Percentiles rank a stretch among this genome's conserved stretches.
Conservation (phyloP, 2,797 vertebrate species). For the Florisuga fusca region DNA sequence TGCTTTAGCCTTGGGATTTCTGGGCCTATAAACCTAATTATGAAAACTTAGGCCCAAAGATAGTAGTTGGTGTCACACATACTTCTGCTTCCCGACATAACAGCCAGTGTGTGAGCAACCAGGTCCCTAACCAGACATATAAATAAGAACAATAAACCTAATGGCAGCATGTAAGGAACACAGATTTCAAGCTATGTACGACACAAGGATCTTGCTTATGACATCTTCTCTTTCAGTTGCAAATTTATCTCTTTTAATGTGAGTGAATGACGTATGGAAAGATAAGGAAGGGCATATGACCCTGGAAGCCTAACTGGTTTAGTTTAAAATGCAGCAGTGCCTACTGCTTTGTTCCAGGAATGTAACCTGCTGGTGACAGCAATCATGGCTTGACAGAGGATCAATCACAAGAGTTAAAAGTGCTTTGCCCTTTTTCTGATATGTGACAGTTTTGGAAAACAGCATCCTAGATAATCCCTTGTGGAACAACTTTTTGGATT, state of each 20-base stretch:
- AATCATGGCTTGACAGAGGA: constrained; percentile 64
- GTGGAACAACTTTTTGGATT: constrained; percentile 70
- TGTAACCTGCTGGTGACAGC: constrained; percentile 53
- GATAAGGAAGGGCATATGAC: not conserved
- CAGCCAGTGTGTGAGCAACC: not conserved
- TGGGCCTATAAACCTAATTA: not conserved
- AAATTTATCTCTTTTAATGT: not conserved
- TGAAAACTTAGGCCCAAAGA: not conserved
- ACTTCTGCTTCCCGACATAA: not conserved
- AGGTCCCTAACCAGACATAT: not conserved
- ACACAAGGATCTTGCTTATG: not conserved
- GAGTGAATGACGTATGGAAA: not conserved
- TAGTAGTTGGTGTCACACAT: not conserved
- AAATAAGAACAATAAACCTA: not conserved
- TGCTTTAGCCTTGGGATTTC: not conserved
- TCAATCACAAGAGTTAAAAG: constrained; percentile 31
- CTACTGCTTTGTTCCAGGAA: constrained; percentile 32
- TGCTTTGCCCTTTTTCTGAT: constrained; percentile 59
- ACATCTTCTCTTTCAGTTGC: not conserved
- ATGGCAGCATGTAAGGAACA: not conserved
- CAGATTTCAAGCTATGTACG: not conserved
- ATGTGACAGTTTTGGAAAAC: constrained; percentile 71
- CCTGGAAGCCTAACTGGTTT: constrained; percentile 11
- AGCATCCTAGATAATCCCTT: constrained; percentile 67
- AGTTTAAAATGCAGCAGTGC: not conserved